Conservation (phyloP, 2,888 invertebrate genomes). For the Acanthosoma haemorrhoidale region DNA sequence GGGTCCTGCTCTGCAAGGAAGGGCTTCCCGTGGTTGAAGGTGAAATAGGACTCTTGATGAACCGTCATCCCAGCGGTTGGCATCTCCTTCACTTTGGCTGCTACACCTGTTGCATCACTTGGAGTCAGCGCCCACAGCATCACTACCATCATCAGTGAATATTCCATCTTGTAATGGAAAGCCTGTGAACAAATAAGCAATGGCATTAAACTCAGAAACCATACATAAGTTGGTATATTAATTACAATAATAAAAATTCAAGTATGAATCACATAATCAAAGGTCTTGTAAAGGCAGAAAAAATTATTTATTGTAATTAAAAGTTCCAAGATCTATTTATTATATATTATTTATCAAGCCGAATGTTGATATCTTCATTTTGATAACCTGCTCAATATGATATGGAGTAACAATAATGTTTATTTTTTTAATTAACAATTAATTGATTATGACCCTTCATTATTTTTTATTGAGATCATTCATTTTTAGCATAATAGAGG, state of each 20-base stretch:
- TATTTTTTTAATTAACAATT: no score
- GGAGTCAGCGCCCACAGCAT: conserved; percentile 32
- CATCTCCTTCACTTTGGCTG: conserved; percentile 23
- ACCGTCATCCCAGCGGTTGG: conserved; percentile 39
- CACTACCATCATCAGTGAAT: conserved; percentile 30
- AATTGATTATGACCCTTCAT: no score
- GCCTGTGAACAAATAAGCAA: background rate
- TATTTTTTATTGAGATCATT: no score
- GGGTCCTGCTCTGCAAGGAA: conserved; percentile 66
- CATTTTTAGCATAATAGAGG: no score
- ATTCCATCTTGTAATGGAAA: conserved; percentile 17
- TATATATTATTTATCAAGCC: no score
- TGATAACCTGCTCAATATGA: no score
- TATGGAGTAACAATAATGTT: no score
- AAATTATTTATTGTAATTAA: background rate
- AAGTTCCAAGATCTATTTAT: no score
- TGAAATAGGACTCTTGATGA: conserved; percentile 46
- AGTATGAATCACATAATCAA: background rate
- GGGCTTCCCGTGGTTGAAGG: conserved; percentile 64
- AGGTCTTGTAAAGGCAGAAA: background rate
- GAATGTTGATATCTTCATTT: no score
- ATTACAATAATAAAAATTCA: background rate
- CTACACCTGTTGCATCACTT: conserved; percentile 11
- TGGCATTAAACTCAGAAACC: background rate
- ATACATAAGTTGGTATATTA: background rate